These are phyloP conservation scores for Nesogale talazaci DNA, from an alignment of 2,113 vertebrate genomes.

Conservation along the genomic window DNA sequence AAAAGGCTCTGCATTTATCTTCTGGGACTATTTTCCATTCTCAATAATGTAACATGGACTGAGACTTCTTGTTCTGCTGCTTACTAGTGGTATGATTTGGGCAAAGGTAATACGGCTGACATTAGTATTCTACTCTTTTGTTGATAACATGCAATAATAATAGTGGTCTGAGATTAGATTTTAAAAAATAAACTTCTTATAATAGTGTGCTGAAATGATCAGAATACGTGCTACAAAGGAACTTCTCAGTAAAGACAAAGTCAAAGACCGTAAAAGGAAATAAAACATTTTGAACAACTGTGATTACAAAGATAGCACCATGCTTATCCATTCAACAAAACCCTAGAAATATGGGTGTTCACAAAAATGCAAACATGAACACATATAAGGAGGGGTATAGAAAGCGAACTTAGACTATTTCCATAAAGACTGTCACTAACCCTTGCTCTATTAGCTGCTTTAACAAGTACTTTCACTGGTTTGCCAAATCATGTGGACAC, in stretches of 20 bases:
- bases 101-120: too few species aligned
- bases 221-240: neutral
- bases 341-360: neutral
- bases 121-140: too few species aligned
- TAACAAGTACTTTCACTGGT: constrained; percentile 69
- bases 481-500: constrained; percentile 40
- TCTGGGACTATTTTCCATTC: too few species aligned
- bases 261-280: constrained; percentile 52
- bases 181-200: too few species aligned
- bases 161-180: too few species aligned
- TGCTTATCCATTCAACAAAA: constrained; percentile 31
- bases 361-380: constrained; percentile 52
- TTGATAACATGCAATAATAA: too few species aligned
- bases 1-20: too few species aligned
- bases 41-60: too few species aligned
- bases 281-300: constrained; percentile 21
- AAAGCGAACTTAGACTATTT: constrained; percentile 56
- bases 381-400: neutral
- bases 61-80: too few species aligned
- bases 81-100: too few species aligned
- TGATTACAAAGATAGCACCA: constrained; percentile 50
- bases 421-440: constrained; percentile 50
- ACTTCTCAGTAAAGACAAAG: constrained; percentile 32
- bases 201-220: too few species aligned
- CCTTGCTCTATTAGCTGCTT: constrained; percentile 47